These are phyloP conservation scores for Cetoscarus ocellatus DNA, from an alignment of 2,797 vertebrate genomes.

Conservation along the genomic window DNA sequence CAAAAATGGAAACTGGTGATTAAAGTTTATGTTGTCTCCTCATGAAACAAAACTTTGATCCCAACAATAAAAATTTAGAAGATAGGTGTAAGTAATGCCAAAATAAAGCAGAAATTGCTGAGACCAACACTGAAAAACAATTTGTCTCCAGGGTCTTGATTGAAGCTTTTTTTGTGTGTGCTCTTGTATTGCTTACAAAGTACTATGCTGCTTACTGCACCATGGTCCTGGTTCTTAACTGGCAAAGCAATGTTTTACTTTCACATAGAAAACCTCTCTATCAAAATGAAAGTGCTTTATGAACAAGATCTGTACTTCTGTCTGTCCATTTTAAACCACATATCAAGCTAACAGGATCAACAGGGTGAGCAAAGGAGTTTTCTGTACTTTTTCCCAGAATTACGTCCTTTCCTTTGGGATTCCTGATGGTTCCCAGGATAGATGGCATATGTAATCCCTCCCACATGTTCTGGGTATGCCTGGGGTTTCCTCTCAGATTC, in stretches of 20 bases:
- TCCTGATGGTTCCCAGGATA: constrained; percentile 43
- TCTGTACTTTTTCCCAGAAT: constrained; percentile 37
- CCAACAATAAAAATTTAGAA: not conserved
- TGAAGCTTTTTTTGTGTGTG: constrained; percentile 34
- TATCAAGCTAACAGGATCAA: constrained; percentile 34
- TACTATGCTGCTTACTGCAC: constrained; percentile 23
- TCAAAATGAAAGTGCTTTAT: constrained; percentile 21
- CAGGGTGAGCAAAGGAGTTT: constrained; percentile 17
- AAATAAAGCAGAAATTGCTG: constrained; percentile 13
- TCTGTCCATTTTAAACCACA: constrained; percentile 36
- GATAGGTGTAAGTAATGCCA: not conserved
- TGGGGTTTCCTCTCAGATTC: constrained; percentile 45
- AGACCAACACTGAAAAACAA: constrained; percentile 11
- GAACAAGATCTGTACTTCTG: constrained; percentile 23
- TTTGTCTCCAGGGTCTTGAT: constrained; percentile 12
- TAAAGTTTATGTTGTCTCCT: constrained; percentile 12
- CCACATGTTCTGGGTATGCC: constrained; percentile 41
- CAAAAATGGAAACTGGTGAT: constrained; percentile 6
- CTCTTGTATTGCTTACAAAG: constrained; percentile 44
- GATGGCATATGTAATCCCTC: constrained; percentile 52
- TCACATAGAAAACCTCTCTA: constrained; percentile 19
- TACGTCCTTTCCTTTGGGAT: constrained; percentile 41
- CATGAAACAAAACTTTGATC: constrained; percentile 1
- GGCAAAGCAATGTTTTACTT: constrained; percentile 17
- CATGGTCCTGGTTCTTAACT: constrained; percentile 26